Base-by-base conservation (phyloP, 2,888 invertebrate species). In the Muscina levida region DNA sequence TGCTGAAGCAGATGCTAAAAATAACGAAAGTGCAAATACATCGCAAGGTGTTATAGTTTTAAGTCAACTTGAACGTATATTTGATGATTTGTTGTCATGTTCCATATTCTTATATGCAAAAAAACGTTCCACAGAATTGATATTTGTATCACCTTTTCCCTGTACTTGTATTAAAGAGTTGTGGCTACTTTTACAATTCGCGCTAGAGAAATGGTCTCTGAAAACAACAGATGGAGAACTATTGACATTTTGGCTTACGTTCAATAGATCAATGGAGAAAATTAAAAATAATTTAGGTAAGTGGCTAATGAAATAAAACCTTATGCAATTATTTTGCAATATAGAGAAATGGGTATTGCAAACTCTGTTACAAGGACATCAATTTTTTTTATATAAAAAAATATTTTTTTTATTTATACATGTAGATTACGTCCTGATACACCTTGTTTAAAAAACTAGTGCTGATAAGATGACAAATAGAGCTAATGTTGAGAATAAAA, bases 161-260 rank as follows among this genome's bases (percentile, higher is more conserved):
- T 94, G 93, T 77, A 91, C 91, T 13, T 94, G 93, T 83, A 87
- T 91, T 3, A 92, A 92, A 86, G 93, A 93, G 86, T 84, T 92
- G 46, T 94, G 93, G 93, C 85, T 92, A 0, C 88, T 93, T 84
- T 80, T 93, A 11, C 91, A 91, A 82, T 85, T 91, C 26, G 87
- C 91, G 0, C 84, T 91, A 2, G 91, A 91, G 76, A 88, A 89
- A 66, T 85, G 86, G 85, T 66, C 77, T 10, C 22, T 82, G 67
- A 31, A 66, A 3, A 3, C 39, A 11, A 2, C 39, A 0, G 74
- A 71, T 1, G 72, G 42, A 13, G 82, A 85, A 0, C 51, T 72
- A 2, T 42, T 83, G 4, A 82, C 71, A 6, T 92, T 93, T 85
- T 93, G 93, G 92, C 84, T 86, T 1, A 86, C 90, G 71, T 90